These are phyloP conservation scores for Pterobdella sp. DNA, from an alignment of 2,888 invertebrate genomes.

Conservation along the genomic window DNA sequence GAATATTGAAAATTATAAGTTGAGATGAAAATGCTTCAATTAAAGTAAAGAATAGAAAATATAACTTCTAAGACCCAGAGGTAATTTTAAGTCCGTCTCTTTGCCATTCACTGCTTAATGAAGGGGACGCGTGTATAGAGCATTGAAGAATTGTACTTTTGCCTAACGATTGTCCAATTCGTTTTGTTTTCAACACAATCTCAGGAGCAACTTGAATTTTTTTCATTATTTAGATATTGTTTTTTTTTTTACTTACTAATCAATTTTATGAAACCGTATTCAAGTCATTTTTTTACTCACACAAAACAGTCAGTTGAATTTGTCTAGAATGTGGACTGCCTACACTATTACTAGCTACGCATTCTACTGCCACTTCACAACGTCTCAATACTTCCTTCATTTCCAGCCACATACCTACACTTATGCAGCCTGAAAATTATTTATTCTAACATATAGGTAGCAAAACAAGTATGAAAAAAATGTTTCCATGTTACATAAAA, in stretches of 20 bases:
- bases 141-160: constrained; percentile 48
- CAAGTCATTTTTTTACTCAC: constrained; percentile 30
- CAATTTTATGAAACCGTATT: neutral
- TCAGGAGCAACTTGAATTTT: constrained; percentile 45
- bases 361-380: constrained; percentile 84
- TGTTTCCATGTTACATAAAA: no score
- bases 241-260: neutral
- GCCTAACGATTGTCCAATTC: constrained; percentile 44
- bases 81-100: constrained; percentile 20
- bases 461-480: no score
- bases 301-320: constrained; percentile 37
- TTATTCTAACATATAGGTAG: no score
- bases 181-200: constrained; percentile 42
- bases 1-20: neutral
- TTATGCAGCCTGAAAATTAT: neutral
- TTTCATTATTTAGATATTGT: neutral
- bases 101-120: constrained; percentile 42
- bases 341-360: constrained; percentile 83
- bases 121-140: constrained; percentile 45
- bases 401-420: constrained; percentile 16
- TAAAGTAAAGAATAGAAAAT: neutral
- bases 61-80: constrained; percentile 3
- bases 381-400: constrained; percentile 62
- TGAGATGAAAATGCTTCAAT: neutral
- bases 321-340: constrained; percentile 63